These are phyloP conservation scores for Anolis apletophallus DNA, from an alignment of 2,797 vertebrate genomes.

Conservation along the genomic window DNA sequence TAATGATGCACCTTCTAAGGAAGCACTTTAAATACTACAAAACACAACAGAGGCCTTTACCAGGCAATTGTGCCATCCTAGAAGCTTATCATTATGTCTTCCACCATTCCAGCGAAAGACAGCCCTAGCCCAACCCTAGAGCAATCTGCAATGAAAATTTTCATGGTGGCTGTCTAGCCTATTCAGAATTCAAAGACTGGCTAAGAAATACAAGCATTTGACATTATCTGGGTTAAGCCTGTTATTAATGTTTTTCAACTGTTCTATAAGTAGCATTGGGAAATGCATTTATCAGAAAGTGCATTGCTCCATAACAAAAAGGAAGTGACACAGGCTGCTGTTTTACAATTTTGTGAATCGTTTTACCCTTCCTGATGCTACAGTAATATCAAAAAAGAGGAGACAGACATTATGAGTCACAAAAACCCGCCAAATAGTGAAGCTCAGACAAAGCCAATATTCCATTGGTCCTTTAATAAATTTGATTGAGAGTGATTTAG, in stretches of 20 bases:
- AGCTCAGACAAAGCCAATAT: background rate
- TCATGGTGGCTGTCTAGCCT: constrained; percentile 3
- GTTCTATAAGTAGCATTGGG: constrained; percentile 3
- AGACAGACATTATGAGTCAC: constrained; percentile 3
- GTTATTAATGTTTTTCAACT: background rate
- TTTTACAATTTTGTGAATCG: background rate
- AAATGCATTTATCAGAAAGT: constrained; percentile 10
- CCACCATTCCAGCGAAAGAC: background rate
- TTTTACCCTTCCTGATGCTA: background rate
- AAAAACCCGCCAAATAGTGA: background rate
- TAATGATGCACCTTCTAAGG: background rate
- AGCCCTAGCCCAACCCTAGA: background rate
- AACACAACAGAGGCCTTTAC: background rate
- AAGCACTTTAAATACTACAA: background rate
- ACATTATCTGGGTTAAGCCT: constrained; percentile 12
- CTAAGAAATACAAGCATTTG: background rate
- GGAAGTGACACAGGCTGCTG: background rate
- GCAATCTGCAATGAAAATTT: background rate
- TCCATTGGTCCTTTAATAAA: constrained; percentile 23
- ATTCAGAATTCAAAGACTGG: background rate
- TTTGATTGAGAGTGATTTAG: background rate
- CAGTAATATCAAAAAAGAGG: background rate
- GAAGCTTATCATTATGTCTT: background rate
- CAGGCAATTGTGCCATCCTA: background rate
- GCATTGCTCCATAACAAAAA: background rate